A percentile compares a stretch with the other conserved stretches of the same genome.
Conservation (phyloP, 1,140 invertebrate species). For the Zaprionus inermis region DNA sequence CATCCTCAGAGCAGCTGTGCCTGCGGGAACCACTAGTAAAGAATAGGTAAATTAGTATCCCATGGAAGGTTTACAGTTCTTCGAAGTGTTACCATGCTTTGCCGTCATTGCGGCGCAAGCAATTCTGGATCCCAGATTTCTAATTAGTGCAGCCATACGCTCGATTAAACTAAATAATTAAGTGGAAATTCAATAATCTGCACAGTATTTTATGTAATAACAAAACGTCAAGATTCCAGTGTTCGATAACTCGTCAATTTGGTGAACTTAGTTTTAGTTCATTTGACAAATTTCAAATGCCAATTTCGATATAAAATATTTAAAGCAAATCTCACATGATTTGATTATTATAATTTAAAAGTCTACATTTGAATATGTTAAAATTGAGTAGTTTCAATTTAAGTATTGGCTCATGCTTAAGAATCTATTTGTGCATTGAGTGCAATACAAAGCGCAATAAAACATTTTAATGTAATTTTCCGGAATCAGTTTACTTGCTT, state of each 20-base stretch:
- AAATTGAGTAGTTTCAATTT: background rate
- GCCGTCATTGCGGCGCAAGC: constrained; percentile 55
- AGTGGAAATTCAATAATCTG: constrained; percentile 50
- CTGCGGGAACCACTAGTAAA: constrained; percentile 51
- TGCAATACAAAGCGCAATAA: background rate
- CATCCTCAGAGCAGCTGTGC: constrained; percentile 62
- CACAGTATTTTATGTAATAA: constrained; percentile 80
- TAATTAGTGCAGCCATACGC: constrained; percentile 78
- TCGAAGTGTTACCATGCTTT: constrained; percentile 63
- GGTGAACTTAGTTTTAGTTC: constrained; percentile 28
- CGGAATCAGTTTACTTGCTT: background rate
- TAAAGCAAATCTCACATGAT: background rate
- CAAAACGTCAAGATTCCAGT: constrained; percentile 63
- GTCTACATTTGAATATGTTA: background rate
- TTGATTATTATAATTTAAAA: background rate
- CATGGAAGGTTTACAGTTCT: background rate
- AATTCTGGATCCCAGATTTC: constrained; percentile 68
- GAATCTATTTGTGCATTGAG: background rate
- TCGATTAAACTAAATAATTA: constrained; percentile 48
- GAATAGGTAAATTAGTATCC: constrained; percentile 23
- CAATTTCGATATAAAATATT: background rate
- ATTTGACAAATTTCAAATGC: background rate
- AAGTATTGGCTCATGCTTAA: background rate
- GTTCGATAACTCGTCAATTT: constrained; percentile 16
- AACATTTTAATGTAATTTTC: background rate